Evolutionary conservation across 2,888 invertebrate genomes (phyloP).

Genomic region (Epirrita christyi): DNA sequence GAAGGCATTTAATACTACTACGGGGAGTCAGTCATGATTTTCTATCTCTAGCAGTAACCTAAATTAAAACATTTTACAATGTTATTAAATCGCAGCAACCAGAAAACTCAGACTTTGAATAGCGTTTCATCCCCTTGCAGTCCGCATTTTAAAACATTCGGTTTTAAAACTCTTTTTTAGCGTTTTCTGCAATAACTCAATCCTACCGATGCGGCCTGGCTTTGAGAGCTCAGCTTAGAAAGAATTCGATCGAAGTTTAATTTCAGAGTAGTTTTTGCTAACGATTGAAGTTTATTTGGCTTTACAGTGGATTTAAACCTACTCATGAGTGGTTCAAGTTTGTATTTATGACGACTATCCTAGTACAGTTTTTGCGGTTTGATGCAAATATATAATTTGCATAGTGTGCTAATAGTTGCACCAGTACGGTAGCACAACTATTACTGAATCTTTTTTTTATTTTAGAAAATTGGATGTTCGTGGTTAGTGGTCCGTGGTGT

Average conservation of each 20-base stretch:
- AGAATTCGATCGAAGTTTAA: constrained; percentile 11
- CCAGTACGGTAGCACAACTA: too few species aligned
- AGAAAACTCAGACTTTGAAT: constrained; percentile 3
- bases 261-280: constrained; percentile 16
- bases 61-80: neutral
- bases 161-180: constrained; percentile 11
- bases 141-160: constrained; percentile 13
- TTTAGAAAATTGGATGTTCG: too few species aligned
- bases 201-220: constrained; percentile 17
- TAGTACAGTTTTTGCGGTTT: too few species aligned
- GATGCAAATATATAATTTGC: too few species aligned
- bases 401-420: too few species aligned
- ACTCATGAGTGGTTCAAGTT: neutral
- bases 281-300: neutral
- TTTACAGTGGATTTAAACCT: neutral
- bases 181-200: constrained; percentile 20
- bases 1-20: too few species aligned
- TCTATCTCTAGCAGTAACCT: too few species aligned
- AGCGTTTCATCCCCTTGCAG: constrained; percentile 1
- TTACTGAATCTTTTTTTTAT: too few species aligned
- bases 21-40: too few species aligned
- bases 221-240: constrained; percentile 11
- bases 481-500: too few species aligned
- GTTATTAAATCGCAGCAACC: neutral
- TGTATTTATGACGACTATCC: too few species aligned